Evolutionary conservation across 2,888 invertebrate genomes (phyloP).

Genomic region (Minunthozetes semirufus): DNA sequence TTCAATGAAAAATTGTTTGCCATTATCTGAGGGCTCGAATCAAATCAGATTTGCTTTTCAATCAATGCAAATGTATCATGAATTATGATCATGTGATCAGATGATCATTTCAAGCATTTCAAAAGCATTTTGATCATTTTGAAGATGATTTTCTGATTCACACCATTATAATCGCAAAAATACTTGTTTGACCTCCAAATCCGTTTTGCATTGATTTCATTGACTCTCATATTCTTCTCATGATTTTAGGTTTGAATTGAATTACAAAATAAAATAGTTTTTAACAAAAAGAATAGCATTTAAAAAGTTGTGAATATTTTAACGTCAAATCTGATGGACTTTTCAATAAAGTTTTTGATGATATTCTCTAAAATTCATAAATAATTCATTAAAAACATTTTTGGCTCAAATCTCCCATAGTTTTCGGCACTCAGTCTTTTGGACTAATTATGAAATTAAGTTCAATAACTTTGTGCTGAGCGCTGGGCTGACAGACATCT

Average conservation of each 20-base stretch:
- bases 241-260: background rate
- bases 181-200: background rate
- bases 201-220: background rate
- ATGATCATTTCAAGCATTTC: too few species aligned
- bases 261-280: background rate
- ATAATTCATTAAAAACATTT: too few species aligned
- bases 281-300: background rate
- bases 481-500: background rate
- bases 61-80: conserved; percentile 6
- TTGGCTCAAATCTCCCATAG: too few species aligned
- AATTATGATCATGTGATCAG: too few species aligned
- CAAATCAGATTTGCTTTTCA: background rate
- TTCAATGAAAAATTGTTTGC: background rate
- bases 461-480: background rate
- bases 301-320: background rate
- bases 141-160: too few species aligned
- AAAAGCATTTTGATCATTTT: too few species aligned
- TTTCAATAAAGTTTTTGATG: background rate
- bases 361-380: background rate
- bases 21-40: background rate
- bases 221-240: background rate
- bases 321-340: background rate
- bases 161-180: background rate
- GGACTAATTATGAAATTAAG: conserved; percentile 3
- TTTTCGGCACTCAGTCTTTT: background rate